Conservation (phyloP, 2,797 vertebrate species). For the Chrysocyon brachyurus region DNA sequence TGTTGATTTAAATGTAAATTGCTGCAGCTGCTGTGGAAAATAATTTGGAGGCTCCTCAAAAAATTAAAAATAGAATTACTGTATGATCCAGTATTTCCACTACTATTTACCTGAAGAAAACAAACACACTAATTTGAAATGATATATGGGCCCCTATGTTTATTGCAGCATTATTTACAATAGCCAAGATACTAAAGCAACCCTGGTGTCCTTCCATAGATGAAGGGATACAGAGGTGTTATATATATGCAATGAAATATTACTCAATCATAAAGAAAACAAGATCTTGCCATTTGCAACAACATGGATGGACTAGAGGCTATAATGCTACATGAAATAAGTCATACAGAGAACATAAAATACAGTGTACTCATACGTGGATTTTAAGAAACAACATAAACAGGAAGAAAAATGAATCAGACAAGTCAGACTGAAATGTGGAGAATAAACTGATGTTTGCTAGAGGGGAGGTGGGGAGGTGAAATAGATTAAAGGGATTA, state of each 20-base stretch:
- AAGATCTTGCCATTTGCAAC: no score
- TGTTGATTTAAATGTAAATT: background rate
- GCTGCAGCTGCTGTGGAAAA: background rate
- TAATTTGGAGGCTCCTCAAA: background rate
- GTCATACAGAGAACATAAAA: background rate
- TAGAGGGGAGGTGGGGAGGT: background rate
- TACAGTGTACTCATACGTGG: background rate
- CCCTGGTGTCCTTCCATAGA: background rate
- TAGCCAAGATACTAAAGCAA: background rate
- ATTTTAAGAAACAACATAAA: background rate
- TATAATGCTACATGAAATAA: background rate
- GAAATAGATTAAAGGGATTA: background rate
- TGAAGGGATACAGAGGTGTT: no score
- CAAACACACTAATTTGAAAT: background rate
- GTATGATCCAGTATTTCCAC: background rate
- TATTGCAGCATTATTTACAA: background rate
- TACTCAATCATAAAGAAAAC: background rate
- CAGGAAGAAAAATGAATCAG: background rate
- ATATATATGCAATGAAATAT: no score
- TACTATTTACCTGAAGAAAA: background rate
- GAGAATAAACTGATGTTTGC: background rate
- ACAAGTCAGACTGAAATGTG: background rate
- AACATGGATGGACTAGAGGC: background rate
- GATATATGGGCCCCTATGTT: background rate
- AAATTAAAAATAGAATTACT: background rate